phyloP scores from a whole-genome alignment of 37 sponge, comb jelly and placozoan genomes.

The Cliona cf. orientalis region DNA sequence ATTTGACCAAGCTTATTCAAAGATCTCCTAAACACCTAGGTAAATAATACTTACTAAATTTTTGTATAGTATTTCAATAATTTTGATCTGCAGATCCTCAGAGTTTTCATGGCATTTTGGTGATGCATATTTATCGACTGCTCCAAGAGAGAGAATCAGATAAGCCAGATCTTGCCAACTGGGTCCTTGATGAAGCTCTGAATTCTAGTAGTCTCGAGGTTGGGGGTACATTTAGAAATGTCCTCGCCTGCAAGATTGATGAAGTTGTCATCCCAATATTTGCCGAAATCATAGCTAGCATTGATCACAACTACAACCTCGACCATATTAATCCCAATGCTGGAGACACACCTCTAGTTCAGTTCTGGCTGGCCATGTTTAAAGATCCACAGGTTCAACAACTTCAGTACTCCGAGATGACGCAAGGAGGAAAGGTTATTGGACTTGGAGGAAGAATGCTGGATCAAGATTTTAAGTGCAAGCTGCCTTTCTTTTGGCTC shows the following conservation, averaged over 20 bases:
- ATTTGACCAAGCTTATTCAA: slow-evolving; percentile 42
- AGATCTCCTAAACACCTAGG: slow-evolving; percentile 2
- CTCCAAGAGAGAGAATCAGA: slow-evolving; percentile 55
- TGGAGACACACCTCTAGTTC: slow-evolving; percentile 10
- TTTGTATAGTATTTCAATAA: not conserved
- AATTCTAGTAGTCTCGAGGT: slow-evolving; percentile 40
- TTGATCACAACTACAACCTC: slow-evolving; percentile 72
- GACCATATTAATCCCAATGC: slow-evolving; percentile 10
- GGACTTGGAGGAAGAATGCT: not conserved
- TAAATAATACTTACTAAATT: slow-evolving; percentile 1
- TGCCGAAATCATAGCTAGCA: slow-evolving; percentile 56
- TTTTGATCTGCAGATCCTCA: not conserved
- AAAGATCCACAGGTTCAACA: not conserved
- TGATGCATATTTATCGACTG: slow-evolving; percentile 42
- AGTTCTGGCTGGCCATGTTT: slow-evolving; percentile 68
- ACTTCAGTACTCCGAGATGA: slow-evolving; percentile 31
- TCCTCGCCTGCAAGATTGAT: slow-evolving; percentile 56
- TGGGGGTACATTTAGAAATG: slow-evolving; percentile 75
- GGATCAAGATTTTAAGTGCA: slow-evolving; percentile 38
- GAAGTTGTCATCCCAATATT: slow-evolving; percentile 63
- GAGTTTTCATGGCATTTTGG: slow-evolving; percentile 67
- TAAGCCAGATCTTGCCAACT: slow-evolving; percentile 10
- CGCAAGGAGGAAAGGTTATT: not conserved
- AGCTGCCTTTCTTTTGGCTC: slow-evolving; percentile 87
- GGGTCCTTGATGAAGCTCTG: slow-evolving; percentile 74